phyloP scores from a whole-genome alignment of 2,797 vertebrate species.

The Lutjanus campechanus region DNA sequence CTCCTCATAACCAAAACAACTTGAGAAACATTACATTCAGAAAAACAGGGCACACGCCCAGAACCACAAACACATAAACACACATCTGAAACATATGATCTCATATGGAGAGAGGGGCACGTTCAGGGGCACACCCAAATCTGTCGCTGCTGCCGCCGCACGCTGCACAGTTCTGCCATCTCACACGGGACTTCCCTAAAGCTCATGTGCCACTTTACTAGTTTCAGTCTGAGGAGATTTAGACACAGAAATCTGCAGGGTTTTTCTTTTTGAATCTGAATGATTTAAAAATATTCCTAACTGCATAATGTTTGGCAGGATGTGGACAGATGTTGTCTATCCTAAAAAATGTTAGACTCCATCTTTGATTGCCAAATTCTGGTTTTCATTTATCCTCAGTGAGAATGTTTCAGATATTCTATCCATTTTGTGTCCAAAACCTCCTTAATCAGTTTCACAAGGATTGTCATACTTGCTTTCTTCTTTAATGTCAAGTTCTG shows the following conservation, averaged over 20 bases:
- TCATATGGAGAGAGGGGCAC: conserved; percentile 81
- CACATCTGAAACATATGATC: conserved; percentile 84
- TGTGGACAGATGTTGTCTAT: conserved; percentile 52
- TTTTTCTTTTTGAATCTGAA: conserved; percentile 11
- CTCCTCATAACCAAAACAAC: conserved; percentile 79
- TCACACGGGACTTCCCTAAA: conserved; percentile 68
- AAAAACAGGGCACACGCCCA: conserved; percentile 85
- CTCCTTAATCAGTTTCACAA: conserved; percentile 37
- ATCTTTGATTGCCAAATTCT: conserved; percentile 37
- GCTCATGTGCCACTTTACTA: conserved; percentile 47
- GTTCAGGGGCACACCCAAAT: conserved; percentile 80
- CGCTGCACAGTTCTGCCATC: conserved; percentile 67
- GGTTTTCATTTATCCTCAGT: conserved; percentile 56
- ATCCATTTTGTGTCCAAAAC: conserved; percentile 32
- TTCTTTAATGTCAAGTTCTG: conserved; percentile 8
- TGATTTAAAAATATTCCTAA: neutral
- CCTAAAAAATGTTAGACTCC: conserved; percentile 33
- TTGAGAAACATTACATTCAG: conserved; percentile 81
- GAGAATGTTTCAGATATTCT: conserved; percentile 39
- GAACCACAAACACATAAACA: conserved; percentile 87
- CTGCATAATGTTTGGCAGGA: conserved; percentile 48
- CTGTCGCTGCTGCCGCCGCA: conserved; percentile 53
- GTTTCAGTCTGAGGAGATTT: conserved; percentile 41
- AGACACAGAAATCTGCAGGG: neutral
- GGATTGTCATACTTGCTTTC: neutral